Evolutionary conservation across 53 echinoderm and acorn worm genomes (phyloP).

Genomic region (Henricia sp.): DNA sequence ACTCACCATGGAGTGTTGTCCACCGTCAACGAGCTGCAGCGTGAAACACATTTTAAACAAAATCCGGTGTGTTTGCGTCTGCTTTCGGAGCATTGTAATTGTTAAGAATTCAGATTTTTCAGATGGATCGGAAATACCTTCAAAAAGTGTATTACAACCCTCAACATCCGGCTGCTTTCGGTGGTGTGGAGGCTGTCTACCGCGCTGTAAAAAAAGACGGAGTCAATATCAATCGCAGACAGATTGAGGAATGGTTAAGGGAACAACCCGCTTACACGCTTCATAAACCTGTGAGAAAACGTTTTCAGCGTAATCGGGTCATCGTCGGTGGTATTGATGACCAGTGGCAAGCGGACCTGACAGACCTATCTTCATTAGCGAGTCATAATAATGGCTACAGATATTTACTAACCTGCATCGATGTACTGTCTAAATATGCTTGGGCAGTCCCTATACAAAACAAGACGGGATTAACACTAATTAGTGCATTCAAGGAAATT

Average conservation of each 20-base stretch:
- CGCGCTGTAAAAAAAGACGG: conserved; percentile 19
- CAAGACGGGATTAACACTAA: neutral
- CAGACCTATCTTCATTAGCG: conserved; percentile 15
- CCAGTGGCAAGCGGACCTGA: too few species aligned
- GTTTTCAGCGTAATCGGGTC: conserved; percentile 59
- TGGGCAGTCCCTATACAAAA: conserved; percentile 33
- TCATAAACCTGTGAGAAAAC: conserved; percentile 15
- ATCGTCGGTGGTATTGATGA: conserved; percentile 43
- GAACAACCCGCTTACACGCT: too few species aligned
- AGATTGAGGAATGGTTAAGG: too few species aligned
- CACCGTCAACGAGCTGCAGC: neutral
- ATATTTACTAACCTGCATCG: too few species aligned
- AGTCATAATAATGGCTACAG: too few species aligned
- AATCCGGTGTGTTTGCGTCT: conserved; percentile 40
- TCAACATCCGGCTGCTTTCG: conserved; percentile 25
- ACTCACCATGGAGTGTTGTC: conserved; percentile 66
- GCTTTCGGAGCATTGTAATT: conserved; percentile 50
- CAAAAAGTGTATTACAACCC: conserved; percentile 33
- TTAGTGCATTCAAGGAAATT: conserved; percentile 11
- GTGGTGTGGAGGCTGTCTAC: conserved; percentile 34
- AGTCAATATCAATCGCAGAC: conserved; percentile 1
- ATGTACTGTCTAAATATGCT: too few species aligned
- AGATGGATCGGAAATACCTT: neutral
- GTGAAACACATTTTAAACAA: neutral
- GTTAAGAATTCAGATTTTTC: conserved; percentile 1